phyloP scores from a whole-genome alignment of 2,888 invertebrate genomes.

The Drosophila ezoana region DNA sequence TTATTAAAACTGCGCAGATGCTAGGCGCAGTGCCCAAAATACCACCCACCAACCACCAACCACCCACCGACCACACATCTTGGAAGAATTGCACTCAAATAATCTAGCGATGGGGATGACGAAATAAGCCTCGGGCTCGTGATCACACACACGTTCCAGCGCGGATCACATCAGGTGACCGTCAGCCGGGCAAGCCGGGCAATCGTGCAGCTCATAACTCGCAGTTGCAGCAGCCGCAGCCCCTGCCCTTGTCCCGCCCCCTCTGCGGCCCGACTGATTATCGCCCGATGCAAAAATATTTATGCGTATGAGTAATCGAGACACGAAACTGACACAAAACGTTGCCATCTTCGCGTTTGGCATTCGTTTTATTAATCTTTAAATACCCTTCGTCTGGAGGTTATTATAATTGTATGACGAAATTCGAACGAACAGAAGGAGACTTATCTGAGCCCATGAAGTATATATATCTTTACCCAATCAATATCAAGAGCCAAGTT shows the following conservation, averaged over 20 bases:
- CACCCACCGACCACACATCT: slow-evolving; percentile 7
- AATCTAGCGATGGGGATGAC: slow-evolving; percentile 35
- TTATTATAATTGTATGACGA: too few species aligned
- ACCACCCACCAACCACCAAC: background rate
- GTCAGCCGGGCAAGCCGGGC: slow-evolving; percentile 1
- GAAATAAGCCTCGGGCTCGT: slow-evolving; percentile 34
- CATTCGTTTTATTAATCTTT: slow-evolving; percentile 28
- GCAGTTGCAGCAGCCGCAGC: slow-evolving; percentile 27
- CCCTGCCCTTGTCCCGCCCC: background rate
- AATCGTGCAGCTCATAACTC: slow-evolving; percentile 26
- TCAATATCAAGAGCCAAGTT: too few species aligned
- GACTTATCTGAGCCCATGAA: too few species aligned
- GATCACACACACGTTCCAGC: slow-evolving; percentile 46
- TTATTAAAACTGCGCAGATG: slow-evolving; percentile 78
- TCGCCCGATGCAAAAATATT: slow-evolving; percentile 60
- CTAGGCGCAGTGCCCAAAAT: slow-evolving; percentile 39
- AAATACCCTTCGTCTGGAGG: too few species aligned
- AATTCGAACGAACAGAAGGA: too few species aligned
- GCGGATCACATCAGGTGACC: slow-evolving; percentile 51
- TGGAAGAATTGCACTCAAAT: slow-evolving; percentile 49
- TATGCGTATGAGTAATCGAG: slow-evolving; percentile 72
- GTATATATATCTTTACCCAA: too few species aligned
- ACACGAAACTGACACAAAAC: slow-evolving; percentile 33
- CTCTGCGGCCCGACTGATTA: slow-evolving; percentile 42
- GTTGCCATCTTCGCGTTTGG: slow-evolving; percentile 37